A percentile compares a stretch with the other conserved stretches of the same genome.
These are phyloP conservation scores for Cephus rjabovi DNA, from an alignment of 2,888 invertebrate genomes.

Conservation along the genomic window DNA sequence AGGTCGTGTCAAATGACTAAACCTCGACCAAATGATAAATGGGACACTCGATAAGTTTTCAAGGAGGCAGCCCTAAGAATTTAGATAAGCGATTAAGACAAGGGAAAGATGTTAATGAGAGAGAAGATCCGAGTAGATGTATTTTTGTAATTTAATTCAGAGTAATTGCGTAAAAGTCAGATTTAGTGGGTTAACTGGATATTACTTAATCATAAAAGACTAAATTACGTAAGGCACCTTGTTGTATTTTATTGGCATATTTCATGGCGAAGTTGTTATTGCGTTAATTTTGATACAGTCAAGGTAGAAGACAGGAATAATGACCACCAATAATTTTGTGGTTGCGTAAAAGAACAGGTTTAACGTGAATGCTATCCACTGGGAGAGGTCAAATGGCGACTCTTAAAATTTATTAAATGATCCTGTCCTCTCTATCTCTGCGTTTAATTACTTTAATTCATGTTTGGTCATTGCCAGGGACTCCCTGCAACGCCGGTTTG, in stretches of 20 bases:
- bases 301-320: background rate
- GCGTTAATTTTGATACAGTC: background rate
- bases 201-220: background rate
- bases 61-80: background rate
- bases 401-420: background rate
- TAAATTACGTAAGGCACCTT: background rate
- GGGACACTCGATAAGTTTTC: background rate
- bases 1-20: background rate
- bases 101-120: background rate
- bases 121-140: background rate
- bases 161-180: background rate
- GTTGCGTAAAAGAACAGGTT: background rate
- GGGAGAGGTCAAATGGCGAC: background rate
- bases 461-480: background rate
- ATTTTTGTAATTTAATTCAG: background rate
- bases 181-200: background rate
- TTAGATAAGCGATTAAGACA: background rate
- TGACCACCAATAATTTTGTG: background rate
- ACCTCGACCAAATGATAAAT: background rate
- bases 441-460: background rate
- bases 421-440: background rate
- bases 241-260: background rate
- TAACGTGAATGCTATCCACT: background rate
- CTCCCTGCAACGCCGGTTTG: background rate
- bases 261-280: background rate